These are phyloP conservation scores for Ceratina calcarata DNA, from an alignment of 1,140 invertebrate species.

Conservation along the genomic window DNA sequence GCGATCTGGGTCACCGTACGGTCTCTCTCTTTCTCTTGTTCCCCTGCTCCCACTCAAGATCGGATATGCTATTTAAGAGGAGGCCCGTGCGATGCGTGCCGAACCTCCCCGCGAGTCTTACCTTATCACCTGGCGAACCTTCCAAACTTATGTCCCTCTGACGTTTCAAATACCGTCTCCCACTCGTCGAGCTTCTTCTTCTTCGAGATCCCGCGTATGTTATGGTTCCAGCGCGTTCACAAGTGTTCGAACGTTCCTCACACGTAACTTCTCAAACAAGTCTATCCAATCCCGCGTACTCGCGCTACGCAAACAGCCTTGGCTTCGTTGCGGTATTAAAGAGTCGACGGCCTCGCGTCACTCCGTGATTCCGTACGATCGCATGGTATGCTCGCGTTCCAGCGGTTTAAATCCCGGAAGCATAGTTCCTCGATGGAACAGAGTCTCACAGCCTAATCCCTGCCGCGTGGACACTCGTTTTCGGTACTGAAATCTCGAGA, in stretches of 20 bases:
- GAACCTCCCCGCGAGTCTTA: slow-evolving; percentile 33
- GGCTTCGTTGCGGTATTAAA: slow-evolving; percentile 28
- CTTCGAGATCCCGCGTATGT: background rate
- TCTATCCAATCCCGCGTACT: background rate
- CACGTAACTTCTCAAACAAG: background rate
- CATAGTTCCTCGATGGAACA: background rate
- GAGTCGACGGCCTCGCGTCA: slow-evolving; percentile 26
- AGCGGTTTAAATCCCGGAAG: background rate
- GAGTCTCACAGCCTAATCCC: background rate
- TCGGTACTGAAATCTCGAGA: slow-evolving; percentile 7
- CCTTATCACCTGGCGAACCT: slow-evolving; percentile 35
- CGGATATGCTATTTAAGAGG: slow-evolving; percentile 24
- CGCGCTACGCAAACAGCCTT: background rate
- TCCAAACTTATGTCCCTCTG: background rate
- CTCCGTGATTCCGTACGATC: background rate
- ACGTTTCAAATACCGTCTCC: slow-evolving; percentile 4
- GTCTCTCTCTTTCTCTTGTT: slow-evolving; percentile 30
- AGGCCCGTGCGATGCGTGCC: slow-evolving; percentile 27
- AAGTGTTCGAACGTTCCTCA: background rate
- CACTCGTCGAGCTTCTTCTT: background rate
- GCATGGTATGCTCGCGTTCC: slow-evolving; percentile 21
- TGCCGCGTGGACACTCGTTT: background rate
- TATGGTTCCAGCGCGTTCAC: background rate
- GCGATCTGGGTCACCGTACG: slow-evolving; percentile 72
- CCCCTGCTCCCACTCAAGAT: slow-evolving; percentile 35